A percentile compares a stretch with the other conserved stretches of the same genome.
Evolutionary conservation across 2,113 vertebrate genomes (phyloP).

Genomic region (Canis aureus): DNA sequence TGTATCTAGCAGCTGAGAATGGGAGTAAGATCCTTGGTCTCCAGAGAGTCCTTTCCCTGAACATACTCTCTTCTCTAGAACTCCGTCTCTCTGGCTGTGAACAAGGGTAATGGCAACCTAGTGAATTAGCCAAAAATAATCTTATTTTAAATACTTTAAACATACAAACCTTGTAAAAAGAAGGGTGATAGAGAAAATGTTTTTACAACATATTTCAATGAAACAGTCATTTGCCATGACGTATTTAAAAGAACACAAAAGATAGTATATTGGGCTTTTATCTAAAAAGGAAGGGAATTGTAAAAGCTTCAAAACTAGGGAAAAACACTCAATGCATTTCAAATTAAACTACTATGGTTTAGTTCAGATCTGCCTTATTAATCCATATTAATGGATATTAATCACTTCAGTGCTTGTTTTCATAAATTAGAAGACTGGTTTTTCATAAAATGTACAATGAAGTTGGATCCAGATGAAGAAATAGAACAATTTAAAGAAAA

Average conservation of each 20-base stretch:
- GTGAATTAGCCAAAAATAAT: neutral
- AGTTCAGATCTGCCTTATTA: constrained; percentile 47
- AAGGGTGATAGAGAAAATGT: neutral
- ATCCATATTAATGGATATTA: constrained; percentile 39
- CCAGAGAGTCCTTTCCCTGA: neutral
- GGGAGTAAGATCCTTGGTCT: neutral
- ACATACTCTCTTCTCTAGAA: neutral
- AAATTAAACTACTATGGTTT: constrained; percentile 51
- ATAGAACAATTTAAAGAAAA: neutral
- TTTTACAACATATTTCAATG: constrained; percentile 27
- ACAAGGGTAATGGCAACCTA: neutral
- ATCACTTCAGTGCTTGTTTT: constrained; percentile 25
- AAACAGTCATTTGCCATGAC: constrained; percentile 39
- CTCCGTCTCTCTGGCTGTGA: neutral
- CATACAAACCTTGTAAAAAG: neutral
- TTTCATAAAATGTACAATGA: neutral
- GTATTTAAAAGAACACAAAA: constrained; percentile 61
- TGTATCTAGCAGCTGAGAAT: neutral
- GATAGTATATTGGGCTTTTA: constrained; percentile 45
- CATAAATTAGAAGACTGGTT: neutral
- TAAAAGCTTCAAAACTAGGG: constrained; percentile 50
- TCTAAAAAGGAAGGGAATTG: constrained; percentile 56
- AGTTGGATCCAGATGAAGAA: neutral
- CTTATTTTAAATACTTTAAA: neutral
- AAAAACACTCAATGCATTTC: constrained; percentile 44